Percentiles rank a stretch among this genome's conserved stretches.
Evolutionary conservation across 2,888 invertebrate species (phyloP).

Genomic region (Pheosia gnoma): DNA sequence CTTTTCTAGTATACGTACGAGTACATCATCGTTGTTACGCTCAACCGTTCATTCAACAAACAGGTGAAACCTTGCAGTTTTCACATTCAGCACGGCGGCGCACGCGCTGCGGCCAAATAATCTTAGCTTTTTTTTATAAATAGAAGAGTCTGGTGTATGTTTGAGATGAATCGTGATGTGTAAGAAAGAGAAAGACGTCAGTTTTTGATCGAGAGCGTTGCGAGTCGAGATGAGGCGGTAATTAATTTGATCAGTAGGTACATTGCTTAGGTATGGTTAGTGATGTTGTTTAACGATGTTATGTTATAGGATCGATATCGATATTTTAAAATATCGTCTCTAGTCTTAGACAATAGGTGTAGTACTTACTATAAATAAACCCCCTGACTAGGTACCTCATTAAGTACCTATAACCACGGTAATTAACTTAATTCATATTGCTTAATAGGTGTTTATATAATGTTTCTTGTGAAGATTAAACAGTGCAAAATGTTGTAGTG

Average conservation of each 20-base stretch:
- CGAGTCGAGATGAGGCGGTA: slow-evolving; percentile 74
- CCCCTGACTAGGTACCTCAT: too few relatives aligned
- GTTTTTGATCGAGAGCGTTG: slow-evolving; percentile 66
- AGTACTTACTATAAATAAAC: background rate
- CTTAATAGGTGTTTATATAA: too few relatives aligned
- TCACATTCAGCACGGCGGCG: slow-evolving; percentile 62
- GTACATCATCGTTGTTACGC: slow-evolving; percentile 39
- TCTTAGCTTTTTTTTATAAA: slow-evolving; percentile 63
- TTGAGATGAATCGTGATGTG: slow-evolving; percentile 36
- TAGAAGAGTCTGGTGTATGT: slow-evolving; percentile 40
- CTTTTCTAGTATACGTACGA: background rate
- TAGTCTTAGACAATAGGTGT: too few relatives aligned
- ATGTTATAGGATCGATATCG: slow-evolving; percentile 21
- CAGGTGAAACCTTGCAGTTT: slow-evolving; percentile 76
- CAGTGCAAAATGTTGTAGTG: too few relatives aligned
- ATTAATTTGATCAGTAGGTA: slow-evolving; percentile 81
- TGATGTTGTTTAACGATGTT: slow-evolving; percentile 49
- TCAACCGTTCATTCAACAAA: slow-evolving; percentile 61
- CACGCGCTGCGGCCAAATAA: slow-evolving; percentile 68
- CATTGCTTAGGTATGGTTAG: slow-evolving; percentile 61
- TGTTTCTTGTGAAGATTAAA: too few relatives aligned
- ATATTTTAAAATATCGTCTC: background rate
- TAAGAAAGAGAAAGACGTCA: slow-evolving; percentile 49
- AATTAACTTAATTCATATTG: too few relatives aligned
- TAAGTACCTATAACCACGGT: too few relatives aligned